Percentiles rank a stretch among this genome's conserved stretches.
phyloP scores from a whole-genome alignment of 2,888 invertebrate genomes.

The Cheilosia vulpina region DNA sequence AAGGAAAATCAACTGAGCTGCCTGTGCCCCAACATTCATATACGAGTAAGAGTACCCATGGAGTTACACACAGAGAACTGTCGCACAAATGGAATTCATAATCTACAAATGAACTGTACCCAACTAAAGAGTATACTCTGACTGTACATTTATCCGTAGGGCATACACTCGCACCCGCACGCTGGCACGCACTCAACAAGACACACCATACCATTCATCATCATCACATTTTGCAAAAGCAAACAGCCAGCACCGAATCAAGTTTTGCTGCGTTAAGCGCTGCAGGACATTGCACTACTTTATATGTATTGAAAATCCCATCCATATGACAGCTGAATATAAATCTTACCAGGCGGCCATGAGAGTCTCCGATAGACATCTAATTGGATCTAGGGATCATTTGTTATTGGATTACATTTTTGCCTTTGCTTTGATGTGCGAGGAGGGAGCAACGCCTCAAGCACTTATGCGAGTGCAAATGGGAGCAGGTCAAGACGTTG shows the following conservation, averaged over 20 bases:
- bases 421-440: constrained; percentile 56
- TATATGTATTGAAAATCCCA: constrained; percentile 37
- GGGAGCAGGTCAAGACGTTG: constrained; percentile 41
- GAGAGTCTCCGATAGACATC: constrained; percentile 65
- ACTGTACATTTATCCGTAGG: constrained; percentile 31
- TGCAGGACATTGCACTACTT: constrained; percentile 71
- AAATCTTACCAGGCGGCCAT: constrained; percentile 52
- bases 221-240: constrained; percentile 7
- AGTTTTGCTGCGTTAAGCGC: constrained; percentile 56
- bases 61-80: constrained; percentile 18
- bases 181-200: constrained; percentile 46
- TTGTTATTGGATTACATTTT: constrained; percentile 70
- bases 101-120: constrained; percentile 49
- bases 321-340: constrained; percentile 65
- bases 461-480: constrained; percentile 2
- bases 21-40: constrained; percentile 10
- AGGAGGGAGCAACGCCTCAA: constrained; percentile 3
- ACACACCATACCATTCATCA: constrained; percentile 56
- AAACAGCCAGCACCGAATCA: constrained; percentile 3
- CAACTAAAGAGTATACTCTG: not conserved
- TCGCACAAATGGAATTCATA: constrained; percentile 71
- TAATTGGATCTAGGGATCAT: constrained; percentile 73
- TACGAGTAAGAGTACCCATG: not conserved
- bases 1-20: constrained; percentile 51
- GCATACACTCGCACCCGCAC: not conserved